Percentiles rank a stretch among this genome's conserved stretches.
Evolutionary conservation across 2,113 vertebrate genomes (phyloP).

Genomic region (Neodontobutis hainanensis): DNA sequence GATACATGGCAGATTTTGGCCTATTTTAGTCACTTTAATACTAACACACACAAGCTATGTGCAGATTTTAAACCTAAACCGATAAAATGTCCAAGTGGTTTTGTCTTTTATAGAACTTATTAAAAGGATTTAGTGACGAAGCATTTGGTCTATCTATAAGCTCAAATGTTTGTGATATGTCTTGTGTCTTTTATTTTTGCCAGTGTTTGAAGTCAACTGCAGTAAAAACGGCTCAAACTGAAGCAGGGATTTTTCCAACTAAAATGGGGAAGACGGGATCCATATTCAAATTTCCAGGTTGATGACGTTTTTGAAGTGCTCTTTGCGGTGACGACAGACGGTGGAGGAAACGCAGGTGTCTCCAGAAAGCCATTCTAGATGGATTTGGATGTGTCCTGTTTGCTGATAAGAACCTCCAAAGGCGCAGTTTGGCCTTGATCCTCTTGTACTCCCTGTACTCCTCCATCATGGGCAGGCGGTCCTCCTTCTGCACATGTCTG

Average conservation of each 20-base stretch:
- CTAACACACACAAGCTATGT: too few species aligned
- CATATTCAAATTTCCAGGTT: too few species aligned
- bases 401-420: slow-evolving; percentile 98
- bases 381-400: slow-evolving; percentile 97
- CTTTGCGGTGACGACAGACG: slow-evolving; percentile 16
- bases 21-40: not conserved
- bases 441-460: slow-evolving; percentile 97
- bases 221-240: too few species aligned
- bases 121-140: not conserved
- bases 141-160: not conserved
- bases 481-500: slow-evolving; percentile 95
- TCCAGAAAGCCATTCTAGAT: slow-evolving; percentile 77
- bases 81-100: not conserved
- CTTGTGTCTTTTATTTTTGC: too few species aligned
- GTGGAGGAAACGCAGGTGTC: slow-evolving; percentile 15
- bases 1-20: slow-evolving; percentile 11
- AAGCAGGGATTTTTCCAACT: too few species aligned
- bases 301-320: too few species aligned
- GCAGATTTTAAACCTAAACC: not conserved
- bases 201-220: too few species aligned
- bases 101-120: not conserved
- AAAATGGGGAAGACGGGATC: too few species aligned
- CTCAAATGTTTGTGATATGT: not conserved
- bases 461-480: slow-evolving; percentile 91
- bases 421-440: slow-evolving; percentile 95